Evolutionary conservation across 2,113 vertebrate genomes (phyloP).

Genomic region (Lophius piscatorius): DNA sequence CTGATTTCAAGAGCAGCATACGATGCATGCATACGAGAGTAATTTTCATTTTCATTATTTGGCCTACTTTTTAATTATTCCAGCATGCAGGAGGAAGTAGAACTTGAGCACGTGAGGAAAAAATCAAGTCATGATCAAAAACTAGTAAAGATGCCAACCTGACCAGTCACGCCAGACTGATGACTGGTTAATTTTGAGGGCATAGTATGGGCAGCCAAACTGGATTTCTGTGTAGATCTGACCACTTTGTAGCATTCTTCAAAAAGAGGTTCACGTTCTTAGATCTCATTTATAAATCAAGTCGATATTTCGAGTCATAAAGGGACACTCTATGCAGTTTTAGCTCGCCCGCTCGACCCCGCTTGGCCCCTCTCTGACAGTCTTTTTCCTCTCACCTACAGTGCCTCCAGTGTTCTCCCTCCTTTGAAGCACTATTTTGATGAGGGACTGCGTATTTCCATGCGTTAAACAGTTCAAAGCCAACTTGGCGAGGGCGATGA

Average conservation of each 20-base stretch:
- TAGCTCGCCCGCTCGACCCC: constrained; percentile 10
- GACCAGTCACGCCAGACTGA: constrained; percentile 4
- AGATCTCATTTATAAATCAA: constrained; percentile 37
- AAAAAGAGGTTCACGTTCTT: no score
- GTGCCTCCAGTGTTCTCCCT: constrained; percentile 40
- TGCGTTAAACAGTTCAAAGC: constrained; percentile 57
- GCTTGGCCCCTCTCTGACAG: constrained; percentile 45
- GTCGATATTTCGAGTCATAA: constrained; percentile 48
- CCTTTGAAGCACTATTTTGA: constrained; percentile 57
- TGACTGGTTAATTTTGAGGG: constrained; percentile 11
- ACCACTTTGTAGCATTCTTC: no score
- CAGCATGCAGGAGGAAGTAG: no score
- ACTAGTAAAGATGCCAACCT: background rate
- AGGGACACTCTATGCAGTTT: constrained; percentile 48
- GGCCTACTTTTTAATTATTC: no score
- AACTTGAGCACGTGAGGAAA: constrained; percentile 1
- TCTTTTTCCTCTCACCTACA: constrained; percentile 56
- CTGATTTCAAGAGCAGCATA: constrained; percentile 7
- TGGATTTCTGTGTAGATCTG: constrained; percentile 20
- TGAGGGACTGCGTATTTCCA: constrained; percentile 51
- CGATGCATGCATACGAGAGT: constrained; percentile 4
- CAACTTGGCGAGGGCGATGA: constrained; percentile 44
- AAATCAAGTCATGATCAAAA: constrained; percentile 9
- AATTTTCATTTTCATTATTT: constrained; percentile 9
- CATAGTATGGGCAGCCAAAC: constrained; percentile 10